Conservation (phyloP, 2,888 invertebrate genomes). For the Trypoxylon attenuatum region DNA sequence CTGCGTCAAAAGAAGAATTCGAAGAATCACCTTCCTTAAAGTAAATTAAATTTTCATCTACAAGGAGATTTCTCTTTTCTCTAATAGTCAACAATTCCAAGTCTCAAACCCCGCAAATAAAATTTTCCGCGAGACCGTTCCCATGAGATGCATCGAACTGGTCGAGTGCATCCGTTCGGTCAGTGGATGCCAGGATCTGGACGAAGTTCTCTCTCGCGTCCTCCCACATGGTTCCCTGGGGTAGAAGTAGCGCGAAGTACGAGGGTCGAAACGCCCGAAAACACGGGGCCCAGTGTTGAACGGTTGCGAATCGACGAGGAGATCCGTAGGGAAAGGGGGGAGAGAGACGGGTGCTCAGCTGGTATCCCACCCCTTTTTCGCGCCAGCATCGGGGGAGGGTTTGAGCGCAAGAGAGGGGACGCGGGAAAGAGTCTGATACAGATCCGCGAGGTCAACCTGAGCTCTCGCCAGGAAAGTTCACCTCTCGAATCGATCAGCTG, state of each 20-base stretch:
- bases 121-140: slow-evolving; percentile 20
- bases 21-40: too few species aligned
- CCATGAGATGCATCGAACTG: slow-evolving; percentile 5
- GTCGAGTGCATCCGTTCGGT: too few species aligned
- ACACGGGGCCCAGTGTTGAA: slow-evolving; percentile 2
- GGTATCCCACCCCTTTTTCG: neutral
- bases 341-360: neutral
- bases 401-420: neutral
- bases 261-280: slow-evolving; percentile 16
- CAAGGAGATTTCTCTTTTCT: too few species aligned
- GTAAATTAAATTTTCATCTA: too few species aligned
- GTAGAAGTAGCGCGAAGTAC: slow-evolving; percentile 8
- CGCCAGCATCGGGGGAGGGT: neutral
- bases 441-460: slow-evolving; percentile 26
- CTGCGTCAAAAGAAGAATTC: too few species aligned
- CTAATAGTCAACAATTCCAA: too few species aligned
- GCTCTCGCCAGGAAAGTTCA: slow-evolving; percentile 31
- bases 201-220: too few species aligned
- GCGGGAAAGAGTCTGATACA: slow-evolving; percentile 10
- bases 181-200: too few species aligned
- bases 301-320: too few species aligned
- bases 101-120: too few species aligned
- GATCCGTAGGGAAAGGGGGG: too few species aligned
- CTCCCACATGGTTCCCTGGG: neutral
- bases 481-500: slow-evolving; percentile 31